Percentiles rank a stretch among this genome's conserved stretches.
Conservation (phyloP, 2,797 vertebrate genomes). For the Characodon lateralis region DNA sequence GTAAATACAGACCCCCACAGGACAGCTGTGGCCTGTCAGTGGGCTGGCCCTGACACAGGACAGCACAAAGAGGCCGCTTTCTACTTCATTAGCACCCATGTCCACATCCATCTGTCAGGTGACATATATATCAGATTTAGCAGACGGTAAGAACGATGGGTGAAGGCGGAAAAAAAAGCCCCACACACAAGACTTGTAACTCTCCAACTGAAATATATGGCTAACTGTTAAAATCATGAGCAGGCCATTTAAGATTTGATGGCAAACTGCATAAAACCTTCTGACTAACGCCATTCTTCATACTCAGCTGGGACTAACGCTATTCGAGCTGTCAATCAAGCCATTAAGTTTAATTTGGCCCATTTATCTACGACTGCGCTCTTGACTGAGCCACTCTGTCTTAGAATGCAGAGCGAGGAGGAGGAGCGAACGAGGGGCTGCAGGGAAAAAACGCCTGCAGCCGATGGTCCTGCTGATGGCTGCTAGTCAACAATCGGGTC, state of each 20-base stretch:
- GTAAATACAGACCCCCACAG: constrained; percentile 45
- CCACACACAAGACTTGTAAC: constrained; percentile 9
- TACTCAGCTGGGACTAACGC: constrained; percentile 58
- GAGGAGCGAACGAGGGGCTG: constrained; percentile 16
- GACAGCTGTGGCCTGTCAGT: constrained; percentile 71
- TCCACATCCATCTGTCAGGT: constrained; percentile 73
- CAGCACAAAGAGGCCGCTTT: constrained; percentile 62
- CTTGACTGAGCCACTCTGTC: constrained; percentile 55
- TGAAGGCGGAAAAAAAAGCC: background rate
- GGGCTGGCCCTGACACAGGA: constrained; percentile 46
- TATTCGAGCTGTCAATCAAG: constrained; percentile 72
- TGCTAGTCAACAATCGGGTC: constrained; percentile 46
- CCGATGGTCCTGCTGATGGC: constrained; percentile 71
- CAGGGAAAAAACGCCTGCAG: background rate
- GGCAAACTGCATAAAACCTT: constrained; percentile 47
- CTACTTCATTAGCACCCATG: constrained; percentile 74
- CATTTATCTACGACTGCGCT: constrained; percentile 69
- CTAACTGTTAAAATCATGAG: constrained; percentile 58
- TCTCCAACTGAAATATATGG: constrained; percentile 41
- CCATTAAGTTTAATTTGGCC: constrained; percentile 76
- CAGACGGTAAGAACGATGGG: constrained; percentile 1
- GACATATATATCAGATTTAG: constrained; percentile 58
- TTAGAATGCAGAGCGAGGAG: constrained; percentile 51
- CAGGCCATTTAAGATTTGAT: constrained; percentile 39
- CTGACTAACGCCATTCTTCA: constrained; percentile 53